Base-by-base conservation (phyloP, 2,797 vertebrate species). In the Brachyrhaphis roseni region DNA sequence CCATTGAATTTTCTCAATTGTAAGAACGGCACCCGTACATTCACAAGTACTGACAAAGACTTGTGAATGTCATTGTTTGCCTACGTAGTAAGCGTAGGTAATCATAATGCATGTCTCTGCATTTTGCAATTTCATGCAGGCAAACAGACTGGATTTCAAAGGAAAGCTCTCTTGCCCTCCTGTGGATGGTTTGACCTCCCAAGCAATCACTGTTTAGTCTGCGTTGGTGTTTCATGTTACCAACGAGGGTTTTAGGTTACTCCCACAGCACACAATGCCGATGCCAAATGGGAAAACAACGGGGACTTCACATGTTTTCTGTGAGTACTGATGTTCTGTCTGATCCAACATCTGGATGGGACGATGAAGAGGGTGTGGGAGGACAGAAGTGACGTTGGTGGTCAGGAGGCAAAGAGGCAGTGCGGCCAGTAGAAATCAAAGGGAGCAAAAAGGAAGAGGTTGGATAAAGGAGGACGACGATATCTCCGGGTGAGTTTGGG, bases 311-410 rank as follows among this genome's bases (percentile, higher is more conserved):
- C 10, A 23, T 41, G 3, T 72, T 81, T 59, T 88, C 71, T 72
- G 82, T 70, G 88, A 87, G 82, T 79, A 82, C 72, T 82, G 78
- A 88, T 85, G 82, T 80, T 87, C 86, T 5, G 82, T 85, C 84
- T 87, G 84, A 91, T 90, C 91, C 31, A 20, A 89, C 84, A 84
- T 87, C 78, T 83, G 83, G 84, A 82, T 78, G 72, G 85, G 64
- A 82, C 80, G 49, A 20, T 20, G 62, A 86, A 73, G 59, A 75
- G 28, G n/a, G 26, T 0, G 0, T 13, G n/a, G 64, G 68, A 26
- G 31, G 43, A 13, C 43, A 70, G 46, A 8, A 20, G 2, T 43
- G 49, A 43, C 34, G 34, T 45, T 13, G 55, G 45, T 28, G 41
- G 68, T 57, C 53, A 16, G 31, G 43, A 76, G 45, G 46, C 26